phyloP scores from a whole-genome alignment of 2,888 invertebrate genomes.

The Tridacna crocea region DNA sequence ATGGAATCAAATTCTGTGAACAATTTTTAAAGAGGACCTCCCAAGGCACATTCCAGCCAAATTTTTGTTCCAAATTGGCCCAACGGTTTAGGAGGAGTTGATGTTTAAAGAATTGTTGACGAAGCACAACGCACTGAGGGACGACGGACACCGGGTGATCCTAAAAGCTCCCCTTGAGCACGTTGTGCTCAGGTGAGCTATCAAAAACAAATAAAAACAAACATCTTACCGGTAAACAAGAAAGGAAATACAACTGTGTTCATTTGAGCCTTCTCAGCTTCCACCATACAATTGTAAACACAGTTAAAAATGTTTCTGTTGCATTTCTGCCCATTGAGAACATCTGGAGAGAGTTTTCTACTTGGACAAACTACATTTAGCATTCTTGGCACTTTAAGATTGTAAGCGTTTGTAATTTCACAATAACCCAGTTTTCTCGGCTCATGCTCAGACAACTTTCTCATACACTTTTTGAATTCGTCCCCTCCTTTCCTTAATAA shows the following conservation, averaged over 20 bases:
- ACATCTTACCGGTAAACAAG: neutral
- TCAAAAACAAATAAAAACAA: neutral
- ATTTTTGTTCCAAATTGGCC: no score
- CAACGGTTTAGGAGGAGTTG: no score
- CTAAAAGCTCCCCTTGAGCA: no score
- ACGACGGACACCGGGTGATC: no score
- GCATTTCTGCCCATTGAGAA: neutral
- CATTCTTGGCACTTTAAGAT: neutral
- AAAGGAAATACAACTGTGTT: conserved; percentile 5
- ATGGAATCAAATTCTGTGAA: no score
- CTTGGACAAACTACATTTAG: neutral
- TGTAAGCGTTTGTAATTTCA: neutral
- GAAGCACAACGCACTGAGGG: no score
- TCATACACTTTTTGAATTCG: neutral
- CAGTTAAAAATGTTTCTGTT: neutral
- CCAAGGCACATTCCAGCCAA: no score
- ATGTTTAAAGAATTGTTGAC: no score
- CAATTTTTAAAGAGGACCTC: no score
- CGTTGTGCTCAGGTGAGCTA: neutral
- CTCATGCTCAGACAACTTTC: neutral
- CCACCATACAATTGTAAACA: neutral
- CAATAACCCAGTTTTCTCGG: neutral
- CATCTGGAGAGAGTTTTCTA: neutral
- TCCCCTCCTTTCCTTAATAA: neutral
- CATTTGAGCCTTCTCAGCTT: neutral